Evolutionary conservation across 2,797 vertebrate species (phyloP).

Genomic region (Pelobates cultripes): DNA sequence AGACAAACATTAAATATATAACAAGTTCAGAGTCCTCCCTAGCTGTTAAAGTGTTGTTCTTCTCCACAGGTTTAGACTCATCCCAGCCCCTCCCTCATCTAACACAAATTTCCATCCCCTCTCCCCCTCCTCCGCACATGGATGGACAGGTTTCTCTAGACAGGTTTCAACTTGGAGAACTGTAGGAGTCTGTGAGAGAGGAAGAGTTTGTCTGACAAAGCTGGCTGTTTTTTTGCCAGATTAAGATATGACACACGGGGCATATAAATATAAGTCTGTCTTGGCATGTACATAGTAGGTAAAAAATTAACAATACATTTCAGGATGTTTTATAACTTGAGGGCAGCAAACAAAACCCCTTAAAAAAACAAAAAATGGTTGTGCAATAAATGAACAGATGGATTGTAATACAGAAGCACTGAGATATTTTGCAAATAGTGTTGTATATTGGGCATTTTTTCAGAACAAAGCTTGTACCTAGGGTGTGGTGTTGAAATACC

Average conservation of each 20-base stretch:
- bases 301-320: background rate
- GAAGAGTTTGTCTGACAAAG: slow-evolving; percentile 20
- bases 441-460: too few relatives aligned
- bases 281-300: background rate
- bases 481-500: too few relatives aligned
- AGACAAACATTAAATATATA: too few relatives aligned
- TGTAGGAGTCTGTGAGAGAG: slow-evolving; percentile 5
- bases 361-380: too few relatives aligned
- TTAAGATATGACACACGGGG: slow-evolving; percentile 21
- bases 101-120: background rate
- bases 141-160: slow-evolving; percentile 9
- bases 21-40: background rate
- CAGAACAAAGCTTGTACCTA: too few relatives aligned
- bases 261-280: background rate
- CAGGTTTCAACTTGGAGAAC: slow-evolving; percentile 29
- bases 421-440: too few relatives aligned
- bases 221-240: slow-evolving; percentile 14
- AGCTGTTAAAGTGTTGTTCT: background rate
- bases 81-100: background rate
- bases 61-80: slow-evolving; percentile 15
- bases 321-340: background rate
- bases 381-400: too few relatives aligned
- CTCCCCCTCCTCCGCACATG: background rate
- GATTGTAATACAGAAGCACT: too few relatives aligned
- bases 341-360: too few relatives aligned